phyloP scores from a whole-genome alignment of 2,888 invertebrate species.

The Caenorhabditis sulstoni region DNA sequence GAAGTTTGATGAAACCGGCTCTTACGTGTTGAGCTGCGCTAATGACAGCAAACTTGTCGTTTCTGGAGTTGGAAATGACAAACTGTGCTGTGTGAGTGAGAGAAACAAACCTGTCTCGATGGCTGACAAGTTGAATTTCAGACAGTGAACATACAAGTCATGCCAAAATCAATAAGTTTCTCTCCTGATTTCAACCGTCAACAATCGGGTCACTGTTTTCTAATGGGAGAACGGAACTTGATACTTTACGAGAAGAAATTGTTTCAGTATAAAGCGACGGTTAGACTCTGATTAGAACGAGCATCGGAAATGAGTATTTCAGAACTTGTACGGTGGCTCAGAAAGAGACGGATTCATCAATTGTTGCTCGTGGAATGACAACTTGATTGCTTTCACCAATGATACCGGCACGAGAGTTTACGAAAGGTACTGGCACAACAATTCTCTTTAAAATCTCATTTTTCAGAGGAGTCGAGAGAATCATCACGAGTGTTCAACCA shows the following conservation, averaged over 20 bases:
- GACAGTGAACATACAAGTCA: conserved; percentile 65
- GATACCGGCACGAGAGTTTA: conserved; percentile 79
- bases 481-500: conserved; percentile 73
- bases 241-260: conserved; percentile 75
- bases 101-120: not conserved
- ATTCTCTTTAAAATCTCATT: not conserved
- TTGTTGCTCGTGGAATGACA: conserved; percentile 71
- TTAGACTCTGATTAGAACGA: no score
- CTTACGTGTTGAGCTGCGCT: conserved; percentile 87
- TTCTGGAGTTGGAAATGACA: conserved; percentile 85
- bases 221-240: conserved; percentile 74
- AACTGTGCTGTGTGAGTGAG: conserved; percentile 72
- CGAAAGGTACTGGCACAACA: conserved; percentile 61
- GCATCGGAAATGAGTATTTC: no score
- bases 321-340: conserved; percentile 74
- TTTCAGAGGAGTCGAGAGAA: conserved; percentile 63
- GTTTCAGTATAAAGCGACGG: conserved; percentile 69
- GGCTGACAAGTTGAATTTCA: conserved; percentile 43
- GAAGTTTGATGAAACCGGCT: conserved; percentile 94
- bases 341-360: conserved; percentile 79
- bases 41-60: conserved; percentile 86
- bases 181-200: conserved; percentile 72
- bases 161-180: conserved; percentile 73
- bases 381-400: conserved; percentile 79
- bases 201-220: conserved; percentile 68